Evolutionary conservation across 1,140 invertebrate genomes (phyloP).

Genomic region (Theocolax elegans): DNA sequence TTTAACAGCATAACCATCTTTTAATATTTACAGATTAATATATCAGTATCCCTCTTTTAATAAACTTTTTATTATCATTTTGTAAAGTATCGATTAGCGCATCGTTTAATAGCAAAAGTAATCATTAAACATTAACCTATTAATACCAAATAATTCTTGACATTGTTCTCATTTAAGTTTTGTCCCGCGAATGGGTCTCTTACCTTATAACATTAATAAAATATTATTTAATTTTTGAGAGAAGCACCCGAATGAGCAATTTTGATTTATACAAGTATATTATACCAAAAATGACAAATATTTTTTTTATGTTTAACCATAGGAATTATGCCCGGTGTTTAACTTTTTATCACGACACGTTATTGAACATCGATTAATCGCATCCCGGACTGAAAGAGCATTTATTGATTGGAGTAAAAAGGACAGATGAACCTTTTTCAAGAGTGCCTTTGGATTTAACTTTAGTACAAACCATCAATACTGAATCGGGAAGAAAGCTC

Average conservation of each 20-base stretch:
- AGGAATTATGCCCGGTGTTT: constrained; percentile 54
- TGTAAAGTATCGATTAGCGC: too few species aligned
- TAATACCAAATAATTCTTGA: too few species aligned
- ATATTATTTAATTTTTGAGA: constrained; percentile 49
- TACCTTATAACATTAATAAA: too few species aligned
- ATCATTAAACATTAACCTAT: too few species aligned
- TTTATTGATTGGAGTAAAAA: constrained; percentile 46
- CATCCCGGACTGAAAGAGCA: constrained; percentile 48
- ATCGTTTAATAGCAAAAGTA: too few species aligned
- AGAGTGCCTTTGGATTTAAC: constrained; percentile 47
- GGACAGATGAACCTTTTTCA: constrained; percentile 47
- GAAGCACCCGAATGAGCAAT: constrained; percentile 40
- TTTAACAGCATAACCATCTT: too few species aligned
- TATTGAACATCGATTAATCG: constrained; percentile 43
- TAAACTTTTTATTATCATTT: too few species aligned
- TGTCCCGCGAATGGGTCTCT: too few species aligned
- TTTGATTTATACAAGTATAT: constrained; percentile 43
- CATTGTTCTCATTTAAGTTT: too few species aligned
- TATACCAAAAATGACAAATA: constrained; percentile 51
- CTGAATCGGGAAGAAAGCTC: constrained; percentile 44
- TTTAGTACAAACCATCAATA: constrained; percentile 52
- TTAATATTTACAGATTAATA: too few species aligned
- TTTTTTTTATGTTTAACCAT: constrained; percentile 58
- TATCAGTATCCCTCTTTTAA: too few species aligned
- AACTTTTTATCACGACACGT: constrained; percentile 41